phyloP scores from a whole-genome alignment of 2,888 invertebrate species.

The Drosophila hamatofila region DNA sequence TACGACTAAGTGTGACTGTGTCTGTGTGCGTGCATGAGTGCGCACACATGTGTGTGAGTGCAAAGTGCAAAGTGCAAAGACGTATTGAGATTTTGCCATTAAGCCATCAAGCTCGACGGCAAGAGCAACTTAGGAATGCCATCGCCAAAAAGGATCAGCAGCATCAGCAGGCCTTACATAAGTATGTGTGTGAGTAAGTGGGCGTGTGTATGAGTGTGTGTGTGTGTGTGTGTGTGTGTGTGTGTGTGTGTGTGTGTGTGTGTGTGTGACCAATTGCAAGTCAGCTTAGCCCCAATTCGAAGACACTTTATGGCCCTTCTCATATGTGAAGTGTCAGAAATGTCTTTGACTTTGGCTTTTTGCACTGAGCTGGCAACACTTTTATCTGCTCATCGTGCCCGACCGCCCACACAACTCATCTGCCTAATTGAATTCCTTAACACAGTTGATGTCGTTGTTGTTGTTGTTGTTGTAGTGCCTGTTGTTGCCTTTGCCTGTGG shows the following conservation, averaged over 20 bases:
- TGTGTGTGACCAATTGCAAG: constrained; percentile 40
- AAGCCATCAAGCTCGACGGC: constrained; percentile 60
- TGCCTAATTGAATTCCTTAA: constrained; percentile 80
- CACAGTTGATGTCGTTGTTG: constrained; percentile 15
- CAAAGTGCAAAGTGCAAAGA: constrained; percentile 63
- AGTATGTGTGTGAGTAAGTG: too few relatives aligned
- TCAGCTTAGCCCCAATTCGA: constrained; percentile 54
- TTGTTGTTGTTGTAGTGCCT: not conserved
- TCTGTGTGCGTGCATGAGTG: not conserved
- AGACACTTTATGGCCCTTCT: constrained; percentile 65
- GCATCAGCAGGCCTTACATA: constrained; percentile 54
- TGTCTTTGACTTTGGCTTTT: constrained; percentile 55
- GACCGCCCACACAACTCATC: constrained; percentile 70
- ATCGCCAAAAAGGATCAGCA: constrained; percentile 66
- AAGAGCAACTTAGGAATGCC: constrained; percentile 53
- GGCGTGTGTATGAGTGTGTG: too few relatives aligned
- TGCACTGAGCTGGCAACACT: constrained; percentile 72
- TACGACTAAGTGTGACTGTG: constrained; percentile 3
- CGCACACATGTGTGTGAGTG: constrained; percentile 28
- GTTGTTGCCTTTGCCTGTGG: not conserved
- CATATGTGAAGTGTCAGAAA: constrained; percentile 76
- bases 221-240: too few relatives aligned
- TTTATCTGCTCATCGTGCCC: constrained; percentile 59
- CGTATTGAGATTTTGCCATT: constrained; percentile 66
- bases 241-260: not conserved